These are phyloP conservation scores for Scolopax rusticola DNA, from an alignment of 2,797 vertebrate species.

Conservation along the genomic window DNA sequence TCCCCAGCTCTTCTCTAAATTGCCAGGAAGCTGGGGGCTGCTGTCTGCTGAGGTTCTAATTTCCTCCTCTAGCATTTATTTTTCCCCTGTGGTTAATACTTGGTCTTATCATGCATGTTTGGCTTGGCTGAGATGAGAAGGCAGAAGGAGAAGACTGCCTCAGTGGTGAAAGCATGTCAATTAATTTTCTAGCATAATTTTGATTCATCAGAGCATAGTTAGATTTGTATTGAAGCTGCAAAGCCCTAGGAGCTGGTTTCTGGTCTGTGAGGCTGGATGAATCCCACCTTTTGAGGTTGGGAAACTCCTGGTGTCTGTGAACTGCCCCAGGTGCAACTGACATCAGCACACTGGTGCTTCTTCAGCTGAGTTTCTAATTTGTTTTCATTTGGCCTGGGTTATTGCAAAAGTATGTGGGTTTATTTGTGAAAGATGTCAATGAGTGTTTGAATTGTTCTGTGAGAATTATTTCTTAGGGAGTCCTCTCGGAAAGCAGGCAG, in stretches of 20 bases:
- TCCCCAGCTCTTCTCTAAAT: background rate
- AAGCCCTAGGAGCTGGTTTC: background rate
- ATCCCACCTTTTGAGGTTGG: background rate
- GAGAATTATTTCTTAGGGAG: background rate
- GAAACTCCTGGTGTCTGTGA: background rate
- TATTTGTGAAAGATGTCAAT: background rate
- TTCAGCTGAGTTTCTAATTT: background rate
- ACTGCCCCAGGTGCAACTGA: background rate
- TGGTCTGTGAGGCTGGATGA: background rate
- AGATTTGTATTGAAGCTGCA: background rate
- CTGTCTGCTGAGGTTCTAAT: background rate
- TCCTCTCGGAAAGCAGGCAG: background rate
- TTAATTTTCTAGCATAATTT: background rate
- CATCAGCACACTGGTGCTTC: background rate
- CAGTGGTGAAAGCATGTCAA: background rate
- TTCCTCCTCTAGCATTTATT: constrained; percentile 7
- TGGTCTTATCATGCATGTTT: constrained; percentile 11
- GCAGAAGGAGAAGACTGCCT: background rate
- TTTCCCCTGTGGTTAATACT: constrained; percentile 8
- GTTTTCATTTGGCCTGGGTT: background rate
- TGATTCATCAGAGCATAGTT: background rate
- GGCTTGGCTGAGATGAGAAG: background rate
- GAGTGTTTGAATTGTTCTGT: background rate
- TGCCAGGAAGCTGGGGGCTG: background rate
- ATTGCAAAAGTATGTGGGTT: background rate